Conservation (phyloP, 2,797 vertebrate species). For the Monodelphis domestica region DNA sequence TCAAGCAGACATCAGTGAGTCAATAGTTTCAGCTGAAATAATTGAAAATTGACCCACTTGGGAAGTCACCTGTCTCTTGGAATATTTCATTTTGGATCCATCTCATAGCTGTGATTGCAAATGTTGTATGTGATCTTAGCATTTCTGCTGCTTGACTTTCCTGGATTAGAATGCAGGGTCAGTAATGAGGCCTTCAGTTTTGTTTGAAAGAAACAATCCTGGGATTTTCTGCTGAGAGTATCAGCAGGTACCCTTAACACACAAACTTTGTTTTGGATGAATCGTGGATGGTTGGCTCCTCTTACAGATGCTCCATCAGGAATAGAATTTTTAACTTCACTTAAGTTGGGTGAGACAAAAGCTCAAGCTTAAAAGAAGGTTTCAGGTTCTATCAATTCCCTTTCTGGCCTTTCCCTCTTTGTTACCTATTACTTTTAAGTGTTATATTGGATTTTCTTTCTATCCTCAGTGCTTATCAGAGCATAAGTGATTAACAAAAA, state of each 20-base stretch:
- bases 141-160: background rate
- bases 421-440: background rate
- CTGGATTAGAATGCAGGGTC: background rate
- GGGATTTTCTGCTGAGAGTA: background rate
- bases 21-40: background rate
- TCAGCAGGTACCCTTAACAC: background rate
- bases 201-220: background rate
- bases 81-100: background rate
- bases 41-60: constrained; percentile 3
- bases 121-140: background rate
- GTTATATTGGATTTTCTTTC: background rate
- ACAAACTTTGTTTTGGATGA: background rate
- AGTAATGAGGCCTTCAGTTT: background rate
- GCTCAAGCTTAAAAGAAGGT: background rate
- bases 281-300: background rate
- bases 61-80: background rate
- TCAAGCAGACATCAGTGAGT: background rate
- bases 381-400: background rate
- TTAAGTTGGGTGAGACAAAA: background rate
- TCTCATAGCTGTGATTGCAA: background rate
- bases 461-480: background rate
- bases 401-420: background rate
- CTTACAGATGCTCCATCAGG: background rate
- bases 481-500: background rate
- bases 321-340: background rate